Evolutionary conservation across 2,797 vertebrate genomes (phyloP).

Genomic region (Peromyscus eremicus): DNA sequence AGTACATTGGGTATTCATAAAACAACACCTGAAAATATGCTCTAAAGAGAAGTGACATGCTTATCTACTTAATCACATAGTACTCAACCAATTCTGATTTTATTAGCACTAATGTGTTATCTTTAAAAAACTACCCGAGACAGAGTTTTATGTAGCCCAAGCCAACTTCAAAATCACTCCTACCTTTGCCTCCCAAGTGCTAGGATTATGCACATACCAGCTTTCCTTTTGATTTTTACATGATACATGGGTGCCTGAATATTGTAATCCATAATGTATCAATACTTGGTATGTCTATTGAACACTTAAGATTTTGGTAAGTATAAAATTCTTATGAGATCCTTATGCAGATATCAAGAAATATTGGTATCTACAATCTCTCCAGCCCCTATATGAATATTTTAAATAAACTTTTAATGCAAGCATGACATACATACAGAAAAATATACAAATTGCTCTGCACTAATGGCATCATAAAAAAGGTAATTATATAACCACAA

Average conservation of each 20-base stretch:
- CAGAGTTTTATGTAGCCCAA: background rate
- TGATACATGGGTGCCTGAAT: background rate
- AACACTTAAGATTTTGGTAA: conserved; percentile 26
- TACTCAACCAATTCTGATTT: conserved; percentile 32
- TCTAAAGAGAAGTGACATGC: background rate
- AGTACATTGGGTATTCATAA: background rate
- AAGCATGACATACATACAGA: background rate
- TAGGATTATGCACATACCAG: background rate
- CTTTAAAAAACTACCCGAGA: background rate
- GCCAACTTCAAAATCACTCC: background rate
- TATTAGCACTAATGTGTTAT: conserved; percentile 21
- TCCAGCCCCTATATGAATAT: background rate
- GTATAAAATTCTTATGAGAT: conserved; percentile 34
- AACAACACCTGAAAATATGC: conserved; percentile 39
- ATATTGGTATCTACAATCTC: background rate
- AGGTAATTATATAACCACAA: background rate
- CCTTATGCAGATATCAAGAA: background rate
- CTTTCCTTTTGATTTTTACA: background rate
- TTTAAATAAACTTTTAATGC: background rate
- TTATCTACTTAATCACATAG: background rate
- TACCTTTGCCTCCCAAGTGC: background rate
- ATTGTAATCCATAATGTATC: background rate
- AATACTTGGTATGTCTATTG: background rate
- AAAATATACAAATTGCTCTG: background rate
- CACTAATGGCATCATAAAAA: background rate